Evolutionary conservation across 2,888 invertebrate genomes (phyloP), one percentile per base, ranked within the genome.

Genomic region (Nemoura dubitans): DNA sequence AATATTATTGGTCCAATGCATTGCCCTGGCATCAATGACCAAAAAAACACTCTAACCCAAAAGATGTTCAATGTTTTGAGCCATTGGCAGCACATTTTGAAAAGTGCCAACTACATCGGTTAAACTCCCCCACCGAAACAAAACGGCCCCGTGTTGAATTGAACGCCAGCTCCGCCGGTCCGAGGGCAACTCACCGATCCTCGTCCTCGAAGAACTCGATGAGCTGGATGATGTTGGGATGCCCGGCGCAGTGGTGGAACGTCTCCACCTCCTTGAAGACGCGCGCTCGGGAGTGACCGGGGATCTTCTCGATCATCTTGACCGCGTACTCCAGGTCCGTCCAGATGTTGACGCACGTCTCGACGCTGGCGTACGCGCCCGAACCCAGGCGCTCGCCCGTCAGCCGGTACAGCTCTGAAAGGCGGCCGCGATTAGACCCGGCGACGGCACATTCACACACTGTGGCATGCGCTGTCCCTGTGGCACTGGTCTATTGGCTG

Each of bases 261-360:
- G 98, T 99, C 93, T 99, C 99, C 91, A 99, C 98, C 93, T 99
- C 99, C 90, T 98, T 97, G 94, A 99, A 98, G 90, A 99, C 97
- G 91, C 99, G 95, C 90, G 96, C 96, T 90, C 99, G 95, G 90
- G 97, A 97, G 93, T 98, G 98, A 89, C 97, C 97, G 89, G 97
- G 97, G 91, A 97, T 96, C 92, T 98, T 98, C 92, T 98, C 97
- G 91, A 98, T 98, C 90, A 98, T 96, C 94, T 99, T 99, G 89
- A 99, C 99, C 88, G 99, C 99, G 92, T 96, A 99, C 93, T 99
- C 98, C 92, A 96, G 94, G 89, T 97, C 96, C 89, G 97, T 98
- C 92, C 96, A 96, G 90, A 96, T 95, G 92, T 97, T 97, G 89
- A 96, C 95, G 93, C 98, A 98, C 10, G 98, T 97, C 92, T 97